phyloP scores from a whole-genome alignment of 2,113 vertebrate genomes.

The Strix uralensis region DNA sequence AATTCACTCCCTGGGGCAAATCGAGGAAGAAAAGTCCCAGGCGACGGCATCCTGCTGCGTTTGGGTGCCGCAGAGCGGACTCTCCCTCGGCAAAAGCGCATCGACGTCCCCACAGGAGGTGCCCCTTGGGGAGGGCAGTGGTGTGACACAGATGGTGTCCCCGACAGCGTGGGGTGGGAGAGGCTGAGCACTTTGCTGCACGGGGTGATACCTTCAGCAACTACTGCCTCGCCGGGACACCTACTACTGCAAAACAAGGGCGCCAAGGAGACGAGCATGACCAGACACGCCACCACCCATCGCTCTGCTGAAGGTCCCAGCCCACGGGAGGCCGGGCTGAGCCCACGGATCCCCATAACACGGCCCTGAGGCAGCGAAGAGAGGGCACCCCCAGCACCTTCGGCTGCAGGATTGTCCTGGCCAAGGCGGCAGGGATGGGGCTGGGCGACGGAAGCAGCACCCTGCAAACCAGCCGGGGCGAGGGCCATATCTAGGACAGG shows the following conservation, averaged over 20 bases:
- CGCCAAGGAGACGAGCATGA: neutral
- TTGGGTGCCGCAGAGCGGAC: neutral
- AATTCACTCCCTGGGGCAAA: neutral
- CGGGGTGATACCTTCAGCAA: neutral
- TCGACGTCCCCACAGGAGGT: neutral
- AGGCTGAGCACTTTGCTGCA: neutral
- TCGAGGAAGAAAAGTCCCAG: neutral
- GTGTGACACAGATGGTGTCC: neutral
- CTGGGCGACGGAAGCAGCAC: neutral
- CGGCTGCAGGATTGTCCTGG: neutral
- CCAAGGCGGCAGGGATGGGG: neutral
- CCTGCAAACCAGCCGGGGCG: fast-evolving
- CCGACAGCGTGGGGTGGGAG: fast-evolving
- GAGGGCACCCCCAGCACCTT: neutral
- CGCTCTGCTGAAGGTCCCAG: neutral
- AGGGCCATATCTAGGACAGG: slow-evolving; percentile 32
- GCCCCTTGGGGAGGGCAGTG: neutral
- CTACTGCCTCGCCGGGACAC: neutral
- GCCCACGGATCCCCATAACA: neutral
- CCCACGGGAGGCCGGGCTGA: neutral
- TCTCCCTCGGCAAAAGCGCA: neutral
- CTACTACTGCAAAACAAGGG: neutral
- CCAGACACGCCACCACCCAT: neutral
- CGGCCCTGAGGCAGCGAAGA: fast-evolving
- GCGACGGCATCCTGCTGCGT: neutral